phyloP scores from a whole-genome alignment of 2,888 invertebrate species.

The Lingula anatina region DNA sequence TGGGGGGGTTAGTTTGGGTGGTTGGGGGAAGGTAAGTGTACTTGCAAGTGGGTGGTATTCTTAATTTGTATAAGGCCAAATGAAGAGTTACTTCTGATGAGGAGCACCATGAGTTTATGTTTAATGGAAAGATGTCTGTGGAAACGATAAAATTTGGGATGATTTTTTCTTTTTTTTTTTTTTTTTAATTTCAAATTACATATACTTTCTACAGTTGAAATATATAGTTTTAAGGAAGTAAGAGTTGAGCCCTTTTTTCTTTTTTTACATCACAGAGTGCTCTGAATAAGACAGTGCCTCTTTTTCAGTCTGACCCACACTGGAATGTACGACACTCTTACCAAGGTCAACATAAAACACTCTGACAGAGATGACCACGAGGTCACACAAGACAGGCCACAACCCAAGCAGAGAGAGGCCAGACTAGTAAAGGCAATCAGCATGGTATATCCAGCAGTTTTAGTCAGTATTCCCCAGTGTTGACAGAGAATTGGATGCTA shows the following conservation, averaged over 20 bases:
- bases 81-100: neutral
- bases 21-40: neutral
- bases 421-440: conserved; percentile 17
- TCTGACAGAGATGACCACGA: conserved; percentile 11
- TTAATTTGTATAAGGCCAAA: neutral
- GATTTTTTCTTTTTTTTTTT: too few relatives aligned
- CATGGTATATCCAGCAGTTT: too few relatives aligned
- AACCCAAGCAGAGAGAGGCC: conserved; percentile 30
- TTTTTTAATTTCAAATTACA: neutral
- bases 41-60: neutral
- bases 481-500: too few relatives aligned
- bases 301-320: conserved; percentile 27
- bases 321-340: conserved; percentile 22
- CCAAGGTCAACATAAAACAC: conserved; percentile 29
- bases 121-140: neutral
- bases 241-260: too few relatives aligned
- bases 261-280: too few relatives aligned
- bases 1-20: neutral
- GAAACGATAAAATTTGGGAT: too few relatives aligned
- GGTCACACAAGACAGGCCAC: conserved; percentile 3
- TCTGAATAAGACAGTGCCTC: neutral
- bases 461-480: too few relatives aligned
- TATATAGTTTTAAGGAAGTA: neutral
- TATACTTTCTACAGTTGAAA: neutral
- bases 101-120: neutral